Percentiles rank a stretch among this genome's conserved stretches.
These are phyloP conservation scores for Lysandra coridon DNA, from an alignment of 2,888 invertebrate species.

Conservation along the genomic window DNA sequence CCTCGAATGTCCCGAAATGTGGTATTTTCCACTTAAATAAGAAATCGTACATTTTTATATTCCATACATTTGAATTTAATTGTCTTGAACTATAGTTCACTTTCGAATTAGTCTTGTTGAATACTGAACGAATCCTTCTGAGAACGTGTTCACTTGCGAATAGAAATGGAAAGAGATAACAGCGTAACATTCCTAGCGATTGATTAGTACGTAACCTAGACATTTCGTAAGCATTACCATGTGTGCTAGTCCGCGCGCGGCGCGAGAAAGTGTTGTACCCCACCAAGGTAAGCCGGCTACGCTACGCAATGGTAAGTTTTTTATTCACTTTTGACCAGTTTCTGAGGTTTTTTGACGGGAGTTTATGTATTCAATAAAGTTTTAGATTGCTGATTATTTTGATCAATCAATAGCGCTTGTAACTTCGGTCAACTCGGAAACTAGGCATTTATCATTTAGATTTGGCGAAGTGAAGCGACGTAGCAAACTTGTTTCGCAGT, in stretches of 20 bases:
- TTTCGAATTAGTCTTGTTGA: too few species aligned
- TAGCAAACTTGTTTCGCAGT: background rate
- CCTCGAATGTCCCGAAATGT: too few species aligned
- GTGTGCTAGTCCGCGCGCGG: background rate
- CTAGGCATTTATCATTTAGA: background rate
- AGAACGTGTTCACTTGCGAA: background rate
- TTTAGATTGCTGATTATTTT: background rate
- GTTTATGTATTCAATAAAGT: background rate
- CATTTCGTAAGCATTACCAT: slow-evolving; percentile 11
- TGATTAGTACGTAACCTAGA: slow-evolving; percentile 17
- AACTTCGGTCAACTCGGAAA: background rate
- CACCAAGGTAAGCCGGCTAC: slow-evolving; percentile 20
- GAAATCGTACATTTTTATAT: too few species aligned
- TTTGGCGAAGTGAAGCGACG: background rate
- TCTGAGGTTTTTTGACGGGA: background rate
- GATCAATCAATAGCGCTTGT: background rate
- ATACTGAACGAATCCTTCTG: background rate
- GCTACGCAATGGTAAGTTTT: slow-evolving; percentile 6
- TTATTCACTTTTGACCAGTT: background rate
- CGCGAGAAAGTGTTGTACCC: slow-evolving; percentile 4
- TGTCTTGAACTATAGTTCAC: background rate
- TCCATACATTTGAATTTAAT: too few species aligned
- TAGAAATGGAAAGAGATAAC: background rate
- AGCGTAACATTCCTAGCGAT: background rate
- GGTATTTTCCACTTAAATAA: too few species aligned